Evolutionary conservation across 2,113 vertebrate species (phyloP).

Genomic region (Felis catus): F.catus_Fca126_mat1.0 CM031416.1:114785501-114786000

Average conservation of each 20-base stretch:
- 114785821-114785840: constrained; percentile 7
- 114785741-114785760: not conserved
- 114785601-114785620: not conserved
- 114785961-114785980: constrained; percentile 61
- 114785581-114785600: not conserved
- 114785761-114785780: not conserved
- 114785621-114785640: not conserved
- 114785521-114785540: not conserved
- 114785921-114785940: constrained; percentile 39
- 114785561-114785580: not conserved
- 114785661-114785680: not conserved
- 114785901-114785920: constrained; percentile 48
- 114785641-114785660: not conserved
- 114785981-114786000: constrained; percentile 32
- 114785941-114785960: constrained; percentile 54
- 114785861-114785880: constrained; percentile 37
- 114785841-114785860: constrained; percentile 36
- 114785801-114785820: not conserved
- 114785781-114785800: constrained; percentile 13
- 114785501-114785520: not conserved
- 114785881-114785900: constrained; percentile 37
- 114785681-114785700: not conserved
- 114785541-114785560: constrained; percentile 7
- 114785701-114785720: not conserved
- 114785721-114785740: not conserved